Percentiles rank a stretch among this genome's conserved stretches.
Evolutionary conservation across 2,113 vertebrate genomes (phyloP).

Genomic region (Saguinus midas): DNA sequence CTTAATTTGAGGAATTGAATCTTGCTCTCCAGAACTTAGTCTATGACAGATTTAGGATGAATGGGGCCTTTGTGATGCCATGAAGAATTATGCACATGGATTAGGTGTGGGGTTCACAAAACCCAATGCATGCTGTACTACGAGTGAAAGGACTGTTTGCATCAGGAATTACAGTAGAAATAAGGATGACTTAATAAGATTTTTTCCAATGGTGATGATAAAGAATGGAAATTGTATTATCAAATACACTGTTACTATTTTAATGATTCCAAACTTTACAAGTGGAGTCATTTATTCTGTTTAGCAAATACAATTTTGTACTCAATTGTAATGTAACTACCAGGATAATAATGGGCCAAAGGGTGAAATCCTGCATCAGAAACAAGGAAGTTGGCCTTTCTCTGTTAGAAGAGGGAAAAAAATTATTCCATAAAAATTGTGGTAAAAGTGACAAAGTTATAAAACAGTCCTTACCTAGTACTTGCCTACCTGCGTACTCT

Average conservation of each 20-base stretch:
- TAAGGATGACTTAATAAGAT: conserved; percentile 11
- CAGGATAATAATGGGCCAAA: background rate
- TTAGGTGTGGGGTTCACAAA: background rate
- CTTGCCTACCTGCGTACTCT: background rate
- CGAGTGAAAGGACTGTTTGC: background rate
- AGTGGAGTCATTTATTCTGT: background rate
- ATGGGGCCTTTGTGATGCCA: fast-evolving
- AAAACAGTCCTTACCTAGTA: fast-evolving
- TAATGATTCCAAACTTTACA: background rate
- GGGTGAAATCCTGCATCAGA: background rate
- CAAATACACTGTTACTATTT: background rate
- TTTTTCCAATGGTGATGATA: background rate
- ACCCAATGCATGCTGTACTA: background rate
- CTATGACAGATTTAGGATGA: fast-evolving
- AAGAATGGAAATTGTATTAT: background rate
- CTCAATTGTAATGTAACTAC: background rate
- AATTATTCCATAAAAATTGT: background rate
- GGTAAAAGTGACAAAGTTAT: background rate
- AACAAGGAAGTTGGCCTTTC: background rate
- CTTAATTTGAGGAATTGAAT: background rate
- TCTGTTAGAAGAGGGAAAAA: background rate
- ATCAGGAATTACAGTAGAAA: background rate
- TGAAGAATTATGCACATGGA: background rate
- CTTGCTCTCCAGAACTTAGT: fast-evolving
- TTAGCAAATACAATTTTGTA: background rate